Percentiles rank a stretch among this genome's conserved stretches.
Conservation (phyloP, 2,113 vertebrate genomes). For the Danio rerio region DNA sequence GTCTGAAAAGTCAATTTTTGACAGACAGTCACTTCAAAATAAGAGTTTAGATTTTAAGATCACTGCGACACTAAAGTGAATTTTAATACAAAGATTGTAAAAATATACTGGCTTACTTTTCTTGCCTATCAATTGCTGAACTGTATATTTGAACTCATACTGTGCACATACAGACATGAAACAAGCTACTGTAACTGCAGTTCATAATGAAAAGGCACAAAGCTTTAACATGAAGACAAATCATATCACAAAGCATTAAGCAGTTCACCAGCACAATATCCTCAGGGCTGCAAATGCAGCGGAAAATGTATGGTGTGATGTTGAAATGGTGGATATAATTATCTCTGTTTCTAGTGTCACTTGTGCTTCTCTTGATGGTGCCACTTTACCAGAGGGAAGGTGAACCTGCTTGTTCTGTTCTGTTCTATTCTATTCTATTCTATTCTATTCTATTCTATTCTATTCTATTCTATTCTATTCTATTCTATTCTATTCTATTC, state of each 20-base stretch:
- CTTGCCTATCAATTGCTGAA: too few species aligned
- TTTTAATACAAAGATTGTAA: background rate
- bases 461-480: constrained; percentile 10
- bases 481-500: background rate
- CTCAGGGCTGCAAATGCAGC: constrained; percentile 70
- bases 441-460: background rate
- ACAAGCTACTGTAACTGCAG: background rate
- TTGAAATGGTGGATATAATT: constrained; percentile 67
- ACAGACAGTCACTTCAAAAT: too few species aligned
- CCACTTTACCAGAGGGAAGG: background rate
- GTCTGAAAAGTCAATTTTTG: too few species aligned
- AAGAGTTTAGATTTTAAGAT: background rate
- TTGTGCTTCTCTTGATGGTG: constrained; percentile 37
- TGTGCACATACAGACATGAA: background rate
- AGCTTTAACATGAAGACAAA: constrained; percentile 61
- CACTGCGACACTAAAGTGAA: background rate
- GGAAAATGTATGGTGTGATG: constrained; percentile 73
- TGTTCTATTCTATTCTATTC: background rate
- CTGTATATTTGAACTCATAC: background rate
- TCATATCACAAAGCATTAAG: constrained; percentile 69
- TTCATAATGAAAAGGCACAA: constrained; percentile 41
- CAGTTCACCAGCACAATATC: constrained; percentile 69
- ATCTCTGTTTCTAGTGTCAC: constrained; percentile 37
- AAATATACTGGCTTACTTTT: too few species aligned
- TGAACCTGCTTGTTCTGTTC: background rate